Evolutionary conservation across 2,113 vertebrate genomes (phyloP).

Genomic region (Sceloporus undulatus): DNA sequence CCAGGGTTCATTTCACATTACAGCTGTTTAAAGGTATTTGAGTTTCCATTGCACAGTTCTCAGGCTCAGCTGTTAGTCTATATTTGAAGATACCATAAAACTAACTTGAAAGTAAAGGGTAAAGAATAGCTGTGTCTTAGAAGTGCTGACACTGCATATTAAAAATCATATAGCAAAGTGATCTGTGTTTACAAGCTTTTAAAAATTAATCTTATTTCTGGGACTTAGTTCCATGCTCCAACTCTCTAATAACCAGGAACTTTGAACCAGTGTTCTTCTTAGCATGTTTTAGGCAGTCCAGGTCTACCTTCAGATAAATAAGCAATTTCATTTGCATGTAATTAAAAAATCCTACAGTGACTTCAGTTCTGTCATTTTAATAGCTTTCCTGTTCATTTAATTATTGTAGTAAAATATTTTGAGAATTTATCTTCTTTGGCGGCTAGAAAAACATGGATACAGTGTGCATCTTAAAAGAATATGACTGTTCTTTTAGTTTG

Average conservation of each 20-base stretch:
- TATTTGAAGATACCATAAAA: slow-evolving; percentile 39
- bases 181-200: slow-evolving; percentile 2
- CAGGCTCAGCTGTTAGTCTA: slow-evolving; percentile 38
- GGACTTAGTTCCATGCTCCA: neutral
- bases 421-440: neutral
- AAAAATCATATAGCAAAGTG: neutral
- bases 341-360: neutral
- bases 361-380: slow-evolving; percentile 18
- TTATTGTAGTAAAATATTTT: neutral
- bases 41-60: slow-evolving; percentile 42
- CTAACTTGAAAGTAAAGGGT: neutral
- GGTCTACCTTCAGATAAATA: slow-evolving; percentile 6
- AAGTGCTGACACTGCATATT: slow-evolving; percentile 4
- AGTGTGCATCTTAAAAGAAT: neutral
- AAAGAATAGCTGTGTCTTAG: neutral
- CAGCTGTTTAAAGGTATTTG: slow-evolving; percentile 64
- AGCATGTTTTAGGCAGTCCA: neutral
- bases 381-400: neutral
- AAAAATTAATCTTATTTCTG: slow-evolving; percentile 10
- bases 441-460: neutral
- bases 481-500: neutral
- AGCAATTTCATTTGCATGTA: neutral
- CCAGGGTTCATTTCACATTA: slow-evolving; percentile 52
- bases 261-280: neutral
- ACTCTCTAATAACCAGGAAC: neutral